These are phyloP conservation scores for Vombatus ursinus DNA, from an alignment of 2,113 vertebrate species.

Conservation along the genomic window DNA sequence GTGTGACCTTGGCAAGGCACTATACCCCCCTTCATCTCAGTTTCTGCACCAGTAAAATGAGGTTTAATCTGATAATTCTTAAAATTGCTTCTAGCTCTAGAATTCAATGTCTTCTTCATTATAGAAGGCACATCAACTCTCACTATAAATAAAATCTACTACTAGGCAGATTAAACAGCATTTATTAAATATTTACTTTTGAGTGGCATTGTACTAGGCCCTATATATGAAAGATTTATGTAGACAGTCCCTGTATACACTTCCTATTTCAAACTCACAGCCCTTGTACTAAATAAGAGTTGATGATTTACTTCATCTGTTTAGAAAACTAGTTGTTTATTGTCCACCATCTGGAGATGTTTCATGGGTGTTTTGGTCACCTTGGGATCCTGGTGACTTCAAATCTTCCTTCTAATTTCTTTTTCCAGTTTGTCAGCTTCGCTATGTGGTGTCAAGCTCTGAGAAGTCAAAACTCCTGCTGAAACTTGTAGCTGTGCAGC, in stretches of 20 bases:
- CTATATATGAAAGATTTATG: constrained; percentile 4
- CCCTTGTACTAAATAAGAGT: constrained; percentile 44
- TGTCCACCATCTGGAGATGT: constrained; percentile 39
- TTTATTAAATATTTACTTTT: constrained; percentile 20
- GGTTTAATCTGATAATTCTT: background rate
- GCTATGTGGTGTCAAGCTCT: background rate
- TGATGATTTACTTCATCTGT: constrained; percentile 43
- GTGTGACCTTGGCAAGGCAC: background rate
- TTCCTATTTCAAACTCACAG: background rate
- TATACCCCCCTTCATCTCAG: background rate
- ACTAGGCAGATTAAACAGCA: background rate
- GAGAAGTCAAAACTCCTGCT: constrained; percentile 11
- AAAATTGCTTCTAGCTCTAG: background rate
- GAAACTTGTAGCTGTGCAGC: background rate
- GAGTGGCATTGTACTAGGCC: background rate
- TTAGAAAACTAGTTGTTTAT: constrained; percentile 61
- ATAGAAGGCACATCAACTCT: background rate
- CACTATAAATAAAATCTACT: background rate
- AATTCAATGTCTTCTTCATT: constrained; percentile 21
- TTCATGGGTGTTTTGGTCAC: constrained; percentile 55
- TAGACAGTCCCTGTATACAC: background rate
- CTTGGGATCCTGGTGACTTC: constrained; percentile 32
- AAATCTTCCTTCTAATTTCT: constrained; percentile 16
- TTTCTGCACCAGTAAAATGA: background rate
- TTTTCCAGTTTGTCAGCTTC: background rate